Conservation (phyloP, 2,888 invertebrate species). For the Andrena minutula region DNA sequence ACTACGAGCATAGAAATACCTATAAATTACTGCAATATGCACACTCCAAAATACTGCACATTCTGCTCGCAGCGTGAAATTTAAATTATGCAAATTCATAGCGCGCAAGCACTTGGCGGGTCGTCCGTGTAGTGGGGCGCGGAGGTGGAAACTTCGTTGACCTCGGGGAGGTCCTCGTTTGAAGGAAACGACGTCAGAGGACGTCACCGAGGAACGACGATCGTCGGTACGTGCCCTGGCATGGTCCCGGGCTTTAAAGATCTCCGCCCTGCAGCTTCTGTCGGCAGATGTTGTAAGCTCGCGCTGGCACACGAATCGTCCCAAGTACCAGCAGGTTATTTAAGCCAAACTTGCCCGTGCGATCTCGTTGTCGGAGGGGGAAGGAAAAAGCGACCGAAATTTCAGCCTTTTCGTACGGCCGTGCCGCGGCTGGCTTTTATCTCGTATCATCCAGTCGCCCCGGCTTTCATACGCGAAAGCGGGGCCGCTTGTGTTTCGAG, state of each 20-base stretch:
- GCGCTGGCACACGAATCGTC: slow-evolving; percentile 13
- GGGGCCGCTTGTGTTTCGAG: slow-evolving; percentile 10
- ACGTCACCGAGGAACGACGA: slow-evolving; percentile 50
- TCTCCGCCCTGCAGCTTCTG: slow-evolving; percentile 6
- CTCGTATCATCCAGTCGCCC: slow-evolving; percentile 21
- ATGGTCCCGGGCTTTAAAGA: slow-evolving; percentile 53
- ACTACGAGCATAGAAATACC: background rate
- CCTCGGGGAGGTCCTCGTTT: slow-evolving; percentile 26
- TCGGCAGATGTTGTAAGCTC: slow-evolving; percentile 21
- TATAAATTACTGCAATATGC: background rate
- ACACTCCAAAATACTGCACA: slow-evolving; percentile 46
- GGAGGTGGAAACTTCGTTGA: slow-evolving; percentile 52
- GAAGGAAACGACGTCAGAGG: slow-evolving; percentile 12
- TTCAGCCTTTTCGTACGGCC: background rate
- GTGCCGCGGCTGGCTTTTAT: slow-evolving; percentile 28
- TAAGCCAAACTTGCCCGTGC: slow-evolving; percentile 23
- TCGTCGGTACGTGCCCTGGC: slow-evolving; percentile 74
- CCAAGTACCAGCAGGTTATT: slow-evolving; percentile 24
- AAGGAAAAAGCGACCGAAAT: background rate
- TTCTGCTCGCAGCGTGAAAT: slow-evolving; percentile 55
- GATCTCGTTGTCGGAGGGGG: slow-evolving; percentile 11
- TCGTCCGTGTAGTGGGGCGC: slow-evolving; percentile 61
- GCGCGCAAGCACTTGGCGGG: slow-evolving; percentile 72
- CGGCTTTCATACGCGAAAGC: slow-evolving; percentile 10
- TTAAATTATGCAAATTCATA: slow-evolving; percentile 78